Evolutionary conservation across 2,888 invertebrate species (phyloP).

Genomic region (Chrysolina americana): DNA sequence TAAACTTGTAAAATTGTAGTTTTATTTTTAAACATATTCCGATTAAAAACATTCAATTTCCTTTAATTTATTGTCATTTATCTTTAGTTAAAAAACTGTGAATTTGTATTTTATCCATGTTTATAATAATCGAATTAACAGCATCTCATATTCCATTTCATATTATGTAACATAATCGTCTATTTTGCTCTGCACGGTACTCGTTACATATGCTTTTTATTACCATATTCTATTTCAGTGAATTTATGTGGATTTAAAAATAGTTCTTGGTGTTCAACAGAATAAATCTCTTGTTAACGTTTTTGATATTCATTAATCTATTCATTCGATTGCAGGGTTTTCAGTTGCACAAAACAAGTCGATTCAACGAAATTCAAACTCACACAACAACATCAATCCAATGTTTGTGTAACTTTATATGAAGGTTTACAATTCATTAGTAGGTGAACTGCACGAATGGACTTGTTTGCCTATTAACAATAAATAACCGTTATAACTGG

Average conservation of each 20-base stretch:
- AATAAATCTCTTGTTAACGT: neutral
- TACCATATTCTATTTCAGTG: neutral
- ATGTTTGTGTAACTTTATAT: constrained; percentile 3
- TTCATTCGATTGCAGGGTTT: neutral
- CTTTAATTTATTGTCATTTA: too few relatives aligned
- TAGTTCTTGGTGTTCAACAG: neutral
- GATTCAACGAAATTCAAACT: neutral
- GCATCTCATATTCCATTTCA: too few relatives aligned
- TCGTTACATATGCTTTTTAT: too few relatives aligned
- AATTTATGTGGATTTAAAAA: neutral
- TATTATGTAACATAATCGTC: too few relatives aligned
- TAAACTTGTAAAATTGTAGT: too few relatives aligned
- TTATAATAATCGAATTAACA: too few relatives aligned
- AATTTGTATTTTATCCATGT: too few relatives aligned
- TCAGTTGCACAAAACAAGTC: neutral
- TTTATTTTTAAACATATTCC: too few relatives aligned
- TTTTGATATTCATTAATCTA: neutral
- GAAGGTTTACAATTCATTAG: constrained; percentile 20
- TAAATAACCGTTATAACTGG: constrained; percentile 11
- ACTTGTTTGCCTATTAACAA: constrained; percentile 18
- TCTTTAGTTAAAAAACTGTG: too few relatives aligned
- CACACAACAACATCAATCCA: neutral
- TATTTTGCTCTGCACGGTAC: too few relatives aligned
- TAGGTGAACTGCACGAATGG: constrained; percentile 14
- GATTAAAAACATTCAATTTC: too few relatives aligned